Conservation (phyloP, 64 coral and sea anemone genomes). For the Pocillopora damicornis region DNA sequence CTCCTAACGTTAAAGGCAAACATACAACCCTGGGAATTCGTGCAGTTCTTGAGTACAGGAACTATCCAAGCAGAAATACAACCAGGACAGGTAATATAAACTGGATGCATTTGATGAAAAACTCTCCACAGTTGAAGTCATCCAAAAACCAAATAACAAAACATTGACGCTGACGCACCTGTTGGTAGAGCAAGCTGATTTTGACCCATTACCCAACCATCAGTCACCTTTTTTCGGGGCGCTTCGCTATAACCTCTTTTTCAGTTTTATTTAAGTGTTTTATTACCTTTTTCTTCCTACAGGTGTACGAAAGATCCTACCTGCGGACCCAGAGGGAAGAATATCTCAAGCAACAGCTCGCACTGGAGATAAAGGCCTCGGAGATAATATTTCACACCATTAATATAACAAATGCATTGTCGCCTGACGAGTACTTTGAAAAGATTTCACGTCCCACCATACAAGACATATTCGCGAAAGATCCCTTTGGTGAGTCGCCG, state of each 20-base stretch:
- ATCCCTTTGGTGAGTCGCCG: slow-evolving; percentile 53
- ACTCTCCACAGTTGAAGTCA: neutral
- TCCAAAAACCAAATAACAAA: too few relatives aligned
- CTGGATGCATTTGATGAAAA: neutral
- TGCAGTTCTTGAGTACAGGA: slow-evolving; percentile 69
- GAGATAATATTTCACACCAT: slow-evolving; percentile 67
- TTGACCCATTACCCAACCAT: too few relatives aligned
- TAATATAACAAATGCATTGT: slow-evolving; percentile 68
- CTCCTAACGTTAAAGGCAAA: slow-evolving; percentile 57
- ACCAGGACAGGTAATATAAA: slow-evolving; percentile 51
- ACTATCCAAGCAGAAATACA: slow-evolving; percentile 56
- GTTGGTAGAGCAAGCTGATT: too few relatives aligned
- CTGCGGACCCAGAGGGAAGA: slow-evolving; percentile 57
- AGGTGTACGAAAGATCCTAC: slow-evolving; percentile 77
- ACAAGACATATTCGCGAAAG: slow-evolving; percentile 56
- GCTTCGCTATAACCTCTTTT: too few relatives aligned
- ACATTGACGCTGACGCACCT: too few relatives aligned
- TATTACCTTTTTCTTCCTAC: neutral
- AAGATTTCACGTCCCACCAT: slow-evolving; percentile 51
- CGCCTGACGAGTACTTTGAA: slow-evolving; percentile 63
- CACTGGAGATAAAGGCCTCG: slow-evolving; percentile 52
- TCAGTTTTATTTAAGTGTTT: neutral
- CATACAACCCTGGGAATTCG: slow-evolving; percentile 69
- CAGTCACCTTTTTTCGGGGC: too few relatives aligned
- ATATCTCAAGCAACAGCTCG: slow-evolving; percentile 60